Conservation (phyloP, 2,113 vertebrate species). For the Lamprologus sp. region DNA sequence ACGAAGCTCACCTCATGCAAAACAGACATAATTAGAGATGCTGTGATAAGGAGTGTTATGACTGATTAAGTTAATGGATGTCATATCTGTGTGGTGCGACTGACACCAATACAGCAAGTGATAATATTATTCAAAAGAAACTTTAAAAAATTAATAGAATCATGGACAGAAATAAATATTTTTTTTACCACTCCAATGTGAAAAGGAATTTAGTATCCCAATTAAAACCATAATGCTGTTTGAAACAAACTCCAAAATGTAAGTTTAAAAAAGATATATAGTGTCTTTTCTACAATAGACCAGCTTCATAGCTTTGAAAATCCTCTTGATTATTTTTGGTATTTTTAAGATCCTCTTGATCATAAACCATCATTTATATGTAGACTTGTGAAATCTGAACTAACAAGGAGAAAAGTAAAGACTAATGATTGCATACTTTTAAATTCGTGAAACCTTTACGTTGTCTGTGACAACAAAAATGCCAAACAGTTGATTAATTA, state of each 20-base stretch:
- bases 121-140: neutral
- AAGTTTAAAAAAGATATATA: fast-evolving
- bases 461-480: neutral
- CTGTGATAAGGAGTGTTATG: neutral
- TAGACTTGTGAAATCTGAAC: neutral
- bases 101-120: neutral
- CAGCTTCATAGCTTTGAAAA: neutral
- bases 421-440: neutral
- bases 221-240: neutral
- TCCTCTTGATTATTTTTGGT: neutral
- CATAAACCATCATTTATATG: neutral
- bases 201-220: neutral
- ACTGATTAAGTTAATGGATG: neutral
- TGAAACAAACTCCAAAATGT: neutral
- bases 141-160: neutral
- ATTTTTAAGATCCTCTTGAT: fast-evolving
- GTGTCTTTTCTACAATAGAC: neutral
- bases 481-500: neutral
- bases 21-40: neutral
- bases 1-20: neutral
- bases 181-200: neutral
- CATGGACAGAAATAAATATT: neutral
- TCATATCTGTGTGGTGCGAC: neutral
- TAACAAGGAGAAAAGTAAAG: neutral
- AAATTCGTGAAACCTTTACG: neutral